Evolutionary conservation across 2,797 vertebrate species (phyloP), one percentile per base, ranked within the genome.

Genomic region (Rhynchotus rufescens): DNA sequence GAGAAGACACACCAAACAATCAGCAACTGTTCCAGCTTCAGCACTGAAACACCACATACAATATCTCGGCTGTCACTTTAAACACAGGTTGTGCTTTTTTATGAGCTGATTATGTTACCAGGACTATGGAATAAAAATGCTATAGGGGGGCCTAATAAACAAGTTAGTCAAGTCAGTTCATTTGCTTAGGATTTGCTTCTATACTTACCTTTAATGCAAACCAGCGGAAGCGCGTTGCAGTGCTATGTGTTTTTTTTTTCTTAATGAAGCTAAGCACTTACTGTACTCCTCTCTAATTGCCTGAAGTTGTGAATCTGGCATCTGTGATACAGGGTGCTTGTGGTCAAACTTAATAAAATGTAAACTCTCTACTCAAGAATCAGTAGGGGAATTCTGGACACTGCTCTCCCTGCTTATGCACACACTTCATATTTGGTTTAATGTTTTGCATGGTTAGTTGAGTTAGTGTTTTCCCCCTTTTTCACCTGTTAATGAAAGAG

Each of bases 1-100:
- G 98, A 99, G 98, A 99, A 99, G 99, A 99, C 97, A 99, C 94
- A 99, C 99, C 99, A 99, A 98, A 99, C 99, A 98, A 99, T 99
- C 98, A 99, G 99, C 99, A 99, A 98, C 97, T 98, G 98, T 99
- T 99, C 98, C 99, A 98, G 98, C 97, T 98, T 98, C 97, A 98
- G 97, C 98, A 98, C 97, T 98, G 98, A 98, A 98, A 99, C 98
- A 96, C 98, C 97, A 98, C 90, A 98, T 97, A 98, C 96, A 97
- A 97, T 95, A 97, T 97, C 95, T 97, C 96, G 97, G 97, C 93
- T 97, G 92, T 95, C 74, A 68, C 90, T 96, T 96, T 94, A 91
- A 88, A 91, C 94, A 84, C 65, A 84, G 92, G 86, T 96, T 91
- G 94, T 78, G 91, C 85, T 92, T 90, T 90, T 94, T 95, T 86